phyloP scores from a whole-genome alignment of 2,888 invertebrate genomes.

The Nowickia ferox region DNA sequence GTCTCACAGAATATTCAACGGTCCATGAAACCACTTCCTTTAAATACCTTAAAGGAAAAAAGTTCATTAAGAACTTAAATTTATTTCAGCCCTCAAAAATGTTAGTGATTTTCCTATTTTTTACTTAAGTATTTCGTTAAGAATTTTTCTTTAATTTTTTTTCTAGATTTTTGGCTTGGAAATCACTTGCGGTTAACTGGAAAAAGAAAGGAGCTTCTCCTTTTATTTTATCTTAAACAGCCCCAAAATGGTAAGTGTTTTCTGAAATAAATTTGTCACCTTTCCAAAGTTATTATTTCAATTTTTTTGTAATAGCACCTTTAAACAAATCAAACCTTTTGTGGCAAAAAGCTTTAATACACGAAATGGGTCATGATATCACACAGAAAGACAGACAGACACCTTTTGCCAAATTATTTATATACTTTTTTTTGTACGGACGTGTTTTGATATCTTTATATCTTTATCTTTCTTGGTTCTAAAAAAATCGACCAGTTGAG shows the following conservation, averaged over 20 bases:
- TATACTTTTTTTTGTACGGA: too few species aligned
- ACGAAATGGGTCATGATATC: not conserved
- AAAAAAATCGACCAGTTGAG: too few species aligned
- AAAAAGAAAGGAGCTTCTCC: not conserved
- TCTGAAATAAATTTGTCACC: not conserved
- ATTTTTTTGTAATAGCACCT: conserved; percentile 38
- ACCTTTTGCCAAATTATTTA: too few species aligned
- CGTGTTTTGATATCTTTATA: too few species aligned
- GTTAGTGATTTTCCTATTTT: too few species aligned
- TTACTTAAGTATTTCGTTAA: not conserved
- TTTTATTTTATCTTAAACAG: conserved; percentile 22
- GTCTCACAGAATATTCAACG: too few species aligned
- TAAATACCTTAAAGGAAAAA: too few species aligned
- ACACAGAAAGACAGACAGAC: too few species aligned
- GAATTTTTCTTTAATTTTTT: not conserved
- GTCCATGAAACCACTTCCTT: too few species aligned
- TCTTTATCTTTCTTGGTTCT: too few species aligned
- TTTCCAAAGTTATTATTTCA: conserved; percentile 38
- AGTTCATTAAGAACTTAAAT: too few species aligned
- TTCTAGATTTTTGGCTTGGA: conserved; percentile 43
- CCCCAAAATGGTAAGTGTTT: conserved; percentile 59
- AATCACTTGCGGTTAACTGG: conserved; percentile 1
- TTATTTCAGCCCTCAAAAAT: too few species aligned
- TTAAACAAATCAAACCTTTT: conserved; percentile 34
- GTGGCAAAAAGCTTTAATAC: not conserved